Percentiles rank a stretch among this genome's conserved stretches.
phyloP scores from a whole-genome alignment of 2,113 vertebrate species.

The Coptodon bakossiorum region DNA sequence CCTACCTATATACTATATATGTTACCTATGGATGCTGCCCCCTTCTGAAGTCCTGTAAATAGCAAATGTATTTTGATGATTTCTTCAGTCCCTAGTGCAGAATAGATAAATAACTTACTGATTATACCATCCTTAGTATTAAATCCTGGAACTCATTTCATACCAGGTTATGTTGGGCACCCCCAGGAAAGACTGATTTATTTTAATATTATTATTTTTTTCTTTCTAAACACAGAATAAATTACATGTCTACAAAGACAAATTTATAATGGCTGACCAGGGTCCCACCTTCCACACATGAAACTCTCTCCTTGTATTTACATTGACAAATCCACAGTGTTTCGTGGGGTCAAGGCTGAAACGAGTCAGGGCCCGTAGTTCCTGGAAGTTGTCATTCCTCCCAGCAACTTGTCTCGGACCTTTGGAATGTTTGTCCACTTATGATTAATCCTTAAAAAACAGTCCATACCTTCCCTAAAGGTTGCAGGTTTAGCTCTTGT shows the following conservation, averaged over 20 bases:
- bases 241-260: not conserved
- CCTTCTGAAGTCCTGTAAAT: not conserved
- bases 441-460: conserved; percentile 32
- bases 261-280: not conserved
- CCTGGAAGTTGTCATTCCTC: conserved; percentile 43
- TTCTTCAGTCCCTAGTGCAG: not conserved
- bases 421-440: conserved; percentile 60
- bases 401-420: conserved; percentile 24
- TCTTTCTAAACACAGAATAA: not conserved
- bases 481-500: not conserved
- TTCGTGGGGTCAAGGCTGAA: conserved; percentile 19
- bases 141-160: not conserved
- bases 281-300: not conserved
- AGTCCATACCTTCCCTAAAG: not conserved
- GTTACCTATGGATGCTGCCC: not conserved
- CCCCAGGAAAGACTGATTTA: not conserved
- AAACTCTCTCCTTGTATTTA: not conserved
- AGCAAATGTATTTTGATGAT: not conserved
- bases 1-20: not conserved
- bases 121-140: not conserved
- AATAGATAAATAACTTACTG: not conserved
- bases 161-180: not conserved
- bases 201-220: not conserved
- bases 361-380: conserved; percentile 47
- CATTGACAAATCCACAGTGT: not conserved